Percentiles rank a stretch among this genome's conserved stretches.
phyloP scores from a whole-genome alignment of 1,140 invertebrate species.

The Globodera ellingtonae region DNA sequence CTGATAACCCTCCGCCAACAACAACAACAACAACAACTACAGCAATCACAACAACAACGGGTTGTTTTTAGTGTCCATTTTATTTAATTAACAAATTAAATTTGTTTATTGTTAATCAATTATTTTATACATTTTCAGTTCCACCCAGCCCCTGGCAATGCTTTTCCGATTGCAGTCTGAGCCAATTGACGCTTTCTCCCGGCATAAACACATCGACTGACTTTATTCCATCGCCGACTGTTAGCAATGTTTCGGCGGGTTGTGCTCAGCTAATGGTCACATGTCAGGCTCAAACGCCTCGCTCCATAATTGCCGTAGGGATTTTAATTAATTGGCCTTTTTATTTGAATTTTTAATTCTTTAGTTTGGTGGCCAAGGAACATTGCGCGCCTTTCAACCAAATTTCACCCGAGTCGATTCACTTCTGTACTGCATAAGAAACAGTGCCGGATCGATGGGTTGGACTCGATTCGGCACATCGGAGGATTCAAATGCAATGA shows the following conservation, averaged over 20 bases:
- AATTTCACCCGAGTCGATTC: conserved; percentile 10
- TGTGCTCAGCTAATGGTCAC: conserved; percentile 14
- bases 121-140: not conserved
- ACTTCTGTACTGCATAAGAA: conserved; percentile 1
- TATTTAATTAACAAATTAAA: not conserved
- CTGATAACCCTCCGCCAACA: not conserved
- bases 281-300: not conserved
- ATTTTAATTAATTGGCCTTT: not conserved
- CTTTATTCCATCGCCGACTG: not conserved
- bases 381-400: not conserved
- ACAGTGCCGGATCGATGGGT: not conserved
- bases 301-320: not conserved
- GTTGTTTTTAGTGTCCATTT: not conserved
- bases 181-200: not conserved
- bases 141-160: conserved; percentile 20
- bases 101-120: not conserved
- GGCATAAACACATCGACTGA: not conserved
- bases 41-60: not conserved
- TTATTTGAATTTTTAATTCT: not conserved
- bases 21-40: conserved; percentile 1
- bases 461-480: conserved; percentile 23
- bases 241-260: not conserved
- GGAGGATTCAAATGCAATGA: conserved; percentile 11
- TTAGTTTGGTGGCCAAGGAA: conserved; percentile 19
- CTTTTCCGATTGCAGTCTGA: conserved; percentile 1